Base-by-base conservation (phyloP, 1,140 invertebrate genomes). In the Pemphigus obesinymphae region DNA sequence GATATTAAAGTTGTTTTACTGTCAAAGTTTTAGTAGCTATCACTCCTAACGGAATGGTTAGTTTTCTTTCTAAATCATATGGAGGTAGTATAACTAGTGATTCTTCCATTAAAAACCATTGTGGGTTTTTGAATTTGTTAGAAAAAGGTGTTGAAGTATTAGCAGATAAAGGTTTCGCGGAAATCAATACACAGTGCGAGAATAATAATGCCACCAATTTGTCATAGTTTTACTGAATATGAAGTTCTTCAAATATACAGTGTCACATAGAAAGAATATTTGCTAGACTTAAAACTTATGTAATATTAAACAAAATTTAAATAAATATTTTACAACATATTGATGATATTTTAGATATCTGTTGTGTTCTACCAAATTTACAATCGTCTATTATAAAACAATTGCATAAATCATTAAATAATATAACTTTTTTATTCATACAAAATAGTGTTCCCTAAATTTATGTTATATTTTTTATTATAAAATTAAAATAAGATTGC, bases 21-120 rank as follows among this genome's bases (percentile, higher is more conserved):
- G n/a, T n/a, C n/a, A n/a, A n/a, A n/a, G n/a, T n/a, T n/a, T n/a
- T n/a, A n/a, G n/a, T n/a, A n/a, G n/a, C n/a, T n/a, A n/a, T n/a
- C n/a, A n/a, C n/a, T n/a, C n/a, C n/a, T n/a, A n/a, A n/a, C n/a
- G n/a, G n/a, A n/a, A n/a, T 76, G 15, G 83, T 87, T 26, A 83
- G 84, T 26, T 86, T 85, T 83, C 45, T 85, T 20, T 85, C 83
- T n/a, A 83, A 82, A 48, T 82, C 82, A 20, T 86, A 84, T 58
- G 83, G 83, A 53, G 86, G 86, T 3, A 68, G 83, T n/a, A n/a
- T n/a, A 61, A 83, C 82, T 20, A 85, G 84, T 11, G 85, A 86
- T 72, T 84, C 83, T 83, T 61, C 70, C 26, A 85, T 86, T 63
- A 84, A 84, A 34, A 31, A 83, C 40, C 66, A 84, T 66, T 84